These are phyloP conservation scores for Pemphigus obesinymphae DNA, from an alignment of 1,140 invertebrate species.

Conservation along the genomic window DNA sequence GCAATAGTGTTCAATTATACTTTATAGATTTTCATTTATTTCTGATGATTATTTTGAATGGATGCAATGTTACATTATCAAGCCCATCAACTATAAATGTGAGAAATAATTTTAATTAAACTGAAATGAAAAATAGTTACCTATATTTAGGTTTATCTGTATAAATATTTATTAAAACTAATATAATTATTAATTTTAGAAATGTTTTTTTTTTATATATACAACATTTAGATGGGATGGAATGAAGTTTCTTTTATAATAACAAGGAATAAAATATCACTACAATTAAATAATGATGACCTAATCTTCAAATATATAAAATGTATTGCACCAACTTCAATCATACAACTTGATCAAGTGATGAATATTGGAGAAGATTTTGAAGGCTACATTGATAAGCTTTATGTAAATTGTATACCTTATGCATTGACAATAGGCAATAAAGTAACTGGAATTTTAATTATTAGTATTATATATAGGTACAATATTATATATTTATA, in stretches of 20 bases:
- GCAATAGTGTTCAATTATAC: neutral
- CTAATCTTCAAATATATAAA: neutral
- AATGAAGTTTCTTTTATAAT: conserved; percentile 9
- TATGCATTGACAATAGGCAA: conserved; percentile 7
- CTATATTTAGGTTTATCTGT: too few relatives aligned
- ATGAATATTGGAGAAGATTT: conserved; percentile 13
- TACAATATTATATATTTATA: too few relatives aligned
- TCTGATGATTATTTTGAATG: neutral
- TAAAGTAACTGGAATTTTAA: neutral
- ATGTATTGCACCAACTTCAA: neutral
- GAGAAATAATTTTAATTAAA: neutral
- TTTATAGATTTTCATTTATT: neutral
- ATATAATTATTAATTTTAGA: too few relatives aligned
- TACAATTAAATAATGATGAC: conserved; percentile 13
- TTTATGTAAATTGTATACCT: conserved; percentile 15
- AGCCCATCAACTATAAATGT: neutral
- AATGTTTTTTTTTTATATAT: too few relatives aligned
- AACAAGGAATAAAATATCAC: neutral
- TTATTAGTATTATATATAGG: neutral
- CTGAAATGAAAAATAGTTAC: too few relatives aligned
- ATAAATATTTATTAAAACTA: too few relatives aligned
- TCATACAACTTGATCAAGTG: neutral
- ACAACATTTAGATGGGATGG: conserved; percentile 6
- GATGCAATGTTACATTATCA: neutral
- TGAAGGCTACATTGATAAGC: conserved; percentile 11